Base-by-base conservation (phyloP, 2,797 vertebrate species). In the Caiman crocodilus region DNA sequence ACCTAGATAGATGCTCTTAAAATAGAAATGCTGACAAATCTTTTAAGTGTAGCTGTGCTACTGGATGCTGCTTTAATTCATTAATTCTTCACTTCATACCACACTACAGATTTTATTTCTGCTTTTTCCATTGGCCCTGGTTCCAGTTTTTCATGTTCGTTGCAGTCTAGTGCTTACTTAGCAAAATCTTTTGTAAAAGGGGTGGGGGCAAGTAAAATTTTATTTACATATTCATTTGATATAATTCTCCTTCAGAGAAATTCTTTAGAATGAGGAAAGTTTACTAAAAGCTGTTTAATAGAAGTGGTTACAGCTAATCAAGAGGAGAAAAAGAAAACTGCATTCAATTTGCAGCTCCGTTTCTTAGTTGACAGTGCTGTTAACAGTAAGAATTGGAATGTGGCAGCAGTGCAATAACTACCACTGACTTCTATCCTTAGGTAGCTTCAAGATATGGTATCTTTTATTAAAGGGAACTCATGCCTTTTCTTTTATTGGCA, bases 191-290 rank as follows among this genome's bases (percentile, higher is more conserved):
- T 14, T 23, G 3, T 74, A 50, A 59, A 89, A 90, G 82, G 4
- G 3, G 14, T 76, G 63, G 0, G 42, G 80, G 91, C 16, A 94
- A 63, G 1, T 63, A 88, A 94, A 93, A 12, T 28, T 50, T 4
- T 2, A 0, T 93, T 95, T 94, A 95, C 95, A 87, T 86, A 92
- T 91, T 94, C 10, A 90, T 89, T 95, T 89, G 28, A 57, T 84
- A 79, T 50, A 2, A 65, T 10, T 56, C 79, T 91, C 84, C 79
- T 95, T 85, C 56, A 85, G 75, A 81, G 76, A 91, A 94, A 96
- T 90, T 0, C 0, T 83, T 94, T 90, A 82, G 91, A 87, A 90
- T 87, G 57, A 94, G 9, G n/a, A 90, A 79, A 83, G 79, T 81
- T 94, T 93, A 92, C 79, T 85, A 85, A 92, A 95, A 93, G 16